Percentiles rank a stretch among this genome's conserved stretches.
phyloP scores from a whole-genome alignment of 2,113 vertebrate species.

The Gadus macrocephalus region DNA sequence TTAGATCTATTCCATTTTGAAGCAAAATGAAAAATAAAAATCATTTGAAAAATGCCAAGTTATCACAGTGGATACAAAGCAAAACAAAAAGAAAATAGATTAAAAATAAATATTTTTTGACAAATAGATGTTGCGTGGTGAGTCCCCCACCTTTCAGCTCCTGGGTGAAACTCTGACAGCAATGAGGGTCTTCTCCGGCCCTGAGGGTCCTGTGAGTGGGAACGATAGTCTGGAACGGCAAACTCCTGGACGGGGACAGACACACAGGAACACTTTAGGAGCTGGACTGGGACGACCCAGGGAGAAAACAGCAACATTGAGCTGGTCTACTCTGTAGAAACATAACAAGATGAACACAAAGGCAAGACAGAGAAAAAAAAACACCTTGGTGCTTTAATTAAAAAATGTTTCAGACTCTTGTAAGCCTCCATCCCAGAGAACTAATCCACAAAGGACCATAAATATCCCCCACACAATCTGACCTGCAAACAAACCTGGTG shows the following conservation, averaged over 20 bases:
- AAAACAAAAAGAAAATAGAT: no score
- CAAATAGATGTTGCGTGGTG: constrained; percentile 3
- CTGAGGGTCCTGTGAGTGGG: constrained; percentile 88
- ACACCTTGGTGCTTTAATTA: background rate
- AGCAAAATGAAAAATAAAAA: no score
- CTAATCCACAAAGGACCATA: constrained; percentile 22
- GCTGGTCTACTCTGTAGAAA: no score
- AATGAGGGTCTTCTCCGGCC: constrained; percentile 89
- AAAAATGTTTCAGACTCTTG: constrained; percentile 5
- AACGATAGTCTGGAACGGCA: constrained; percentile 86
- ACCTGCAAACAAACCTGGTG: constrained; percentile 47
- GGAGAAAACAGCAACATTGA: no score
- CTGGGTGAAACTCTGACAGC: constrained; percentile 95
- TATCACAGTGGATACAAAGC: no score
- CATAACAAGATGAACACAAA: no score
- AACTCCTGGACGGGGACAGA: constrained; percentile 78
- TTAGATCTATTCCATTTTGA: no score
- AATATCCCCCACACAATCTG: constrained; percentile 46
- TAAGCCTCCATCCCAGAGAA: background rate
- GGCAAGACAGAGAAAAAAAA: no score
- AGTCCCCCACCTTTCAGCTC: constrained; percentile 82
- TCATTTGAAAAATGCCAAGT: no score
- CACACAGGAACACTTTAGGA: constrained; percentile 5
- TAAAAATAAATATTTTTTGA: background rate
- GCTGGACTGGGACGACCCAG: no score